These are phyloP conservation scores for Zapornia atra DNA, from an alignment of 2,113 vertebrate species.

Conservation along the genomic window DNA sequence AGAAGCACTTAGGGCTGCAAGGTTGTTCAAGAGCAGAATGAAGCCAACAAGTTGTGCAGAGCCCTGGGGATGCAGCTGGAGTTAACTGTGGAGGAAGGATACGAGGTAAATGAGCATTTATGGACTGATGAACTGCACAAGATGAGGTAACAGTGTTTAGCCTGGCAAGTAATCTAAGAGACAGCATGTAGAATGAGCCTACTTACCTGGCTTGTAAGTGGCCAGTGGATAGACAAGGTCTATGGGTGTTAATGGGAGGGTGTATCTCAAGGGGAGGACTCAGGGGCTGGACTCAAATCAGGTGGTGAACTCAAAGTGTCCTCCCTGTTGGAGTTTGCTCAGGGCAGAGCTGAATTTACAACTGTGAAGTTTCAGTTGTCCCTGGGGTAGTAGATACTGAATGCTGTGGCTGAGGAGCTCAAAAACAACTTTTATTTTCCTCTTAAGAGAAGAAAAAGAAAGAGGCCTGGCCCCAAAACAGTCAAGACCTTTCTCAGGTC, in stretches of 20 bases:
- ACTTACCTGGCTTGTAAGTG: background rate
- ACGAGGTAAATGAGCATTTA: background rate
- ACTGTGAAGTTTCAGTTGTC: background rate
- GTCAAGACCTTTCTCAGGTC: constrained; percentile 36
- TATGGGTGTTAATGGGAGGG: background rate
- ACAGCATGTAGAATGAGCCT: fast-evolving
- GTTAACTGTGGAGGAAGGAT: background rate
- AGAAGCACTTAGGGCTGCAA: background rate
- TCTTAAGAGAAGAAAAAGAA: background rate
- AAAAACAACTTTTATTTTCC: background rate
- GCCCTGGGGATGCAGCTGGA: background rate
- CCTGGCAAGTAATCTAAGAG: background rate
- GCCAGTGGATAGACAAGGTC: background rate
- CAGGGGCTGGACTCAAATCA: constrained; percentile 25
- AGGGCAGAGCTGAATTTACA: constrained; percentile 6
- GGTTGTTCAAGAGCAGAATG: background rate
- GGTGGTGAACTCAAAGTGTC: constrained; percentile 3
- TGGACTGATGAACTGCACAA: background rate
- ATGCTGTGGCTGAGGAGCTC: background rate
- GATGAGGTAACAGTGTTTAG: background rate
- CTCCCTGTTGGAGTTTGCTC: constrained; percentile 23
- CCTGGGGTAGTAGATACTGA: background rate
- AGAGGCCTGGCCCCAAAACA: background rate
- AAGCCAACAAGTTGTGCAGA: background rate
- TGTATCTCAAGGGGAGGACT: constrained; percentile 14